Conservation (phyloP, 2,113 vertebrate species). For the Macaca nemestrina region DNA sequence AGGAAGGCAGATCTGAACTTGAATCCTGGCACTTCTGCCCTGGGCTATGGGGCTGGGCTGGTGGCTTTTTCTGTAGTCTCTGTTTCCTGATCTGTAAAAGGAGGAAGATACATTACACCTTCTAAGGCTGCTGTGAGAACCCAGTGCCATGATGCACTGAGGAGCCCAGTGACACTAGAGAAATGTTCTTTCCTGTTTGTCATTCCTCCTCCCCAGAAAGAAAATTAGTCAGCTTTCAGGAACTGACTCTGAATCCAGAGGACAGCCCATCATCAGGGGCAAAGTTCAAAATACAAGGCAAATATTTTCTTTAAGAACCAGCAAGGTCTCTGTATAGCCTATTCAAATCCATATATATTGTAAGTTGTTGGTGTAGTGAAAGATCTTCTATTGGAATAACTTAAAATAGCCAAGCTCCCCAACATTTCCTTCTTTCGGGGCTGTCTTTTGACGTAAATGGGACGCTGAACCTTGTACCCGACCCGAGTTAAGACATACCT, state of each 20-base stretch:
- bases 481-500: background rate
- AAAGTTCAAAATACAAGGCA: slow-evolving; percentile 23
- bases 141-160: accelerated
- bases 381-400: background rate
- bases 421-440: background rate
- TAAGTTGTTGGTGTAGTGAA: background rate
- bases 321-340: background rate
- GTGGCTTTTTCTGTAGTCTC: background rate
- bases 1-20: background rate
- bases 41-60: background rate
- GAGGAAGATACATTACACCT: background rate
- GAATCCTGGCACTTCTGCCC: background rate
- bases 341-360: background rate
- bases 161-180: background rate
- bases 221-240: background rate
- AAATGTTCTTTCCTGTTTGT: background rate
- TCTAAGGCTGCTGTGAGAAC: background rate
- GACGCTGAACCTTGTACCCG: background rate
- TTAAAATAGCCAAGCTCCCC: background rate
- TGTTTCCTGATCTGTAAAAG: background rate
- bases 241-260: background rate
- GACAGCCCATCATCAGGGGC: background rate
- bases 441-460: background rate
- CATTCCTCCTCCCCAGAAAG: background rate
- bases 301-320: background rate